Evolutionary conservation across 2,113 vertebrate genomes (phyloP), one percentile per base, ranked within the genome.

Genomic region (Grantiella picta): DNA sequence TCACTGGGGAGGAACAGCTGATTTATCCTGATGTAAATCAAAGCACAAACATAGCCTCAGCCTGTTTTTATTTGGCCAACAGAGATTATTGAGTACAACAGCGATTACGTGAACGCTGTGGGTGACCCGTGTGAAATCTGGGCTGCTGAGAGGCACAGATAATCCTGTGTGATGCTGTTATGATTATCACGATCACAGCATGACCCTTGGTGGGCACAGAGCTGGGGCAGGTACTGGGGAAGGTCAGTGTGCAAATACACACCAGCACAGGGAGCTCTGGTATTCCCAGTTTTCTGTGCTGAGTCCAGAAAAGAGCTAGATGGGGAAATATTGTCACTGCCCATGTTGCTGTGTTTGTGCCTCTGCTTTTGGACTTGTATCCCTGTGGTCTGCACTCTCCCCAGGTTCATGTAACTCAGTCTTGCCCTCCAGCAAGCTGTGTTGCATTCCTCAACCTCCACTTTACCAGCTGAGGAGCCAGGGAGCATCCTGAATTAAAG

Each of bases 21-120:
- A 89, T 91, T 95, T 94, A 94, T 77, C 66, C 66, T 18, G 24
- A 33, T 77, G 71, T 94, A 95, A 95, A 95, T 96, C 93, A 71
- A 65, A 91, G 84, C 42, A 66, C 90, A 89, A 73, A 76, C 89
- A 52, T 7, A 57, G 35, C 82, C 79, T 17, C 5, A 86, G 4
- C 76, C 66, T 66, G 31, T 82, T 95, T 95, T 93, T 59, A n/a
- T 91, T 87, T 86, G 90, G 44, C 66, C 64, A 82, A 47, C 72
- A 80, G 89, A 90, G 63, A 83, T 93, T 85, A 77, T 5, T 54
- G 42, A 86, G 54, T 50, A 54, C 91, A 73, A 75, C 71, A 77
- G 84, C 0, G 1, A 47, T 70, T 92, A 65, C 0, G 2, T 56
- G 93, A 79, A 61, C 57, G 53, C 84, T 49, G 3, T 14, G 52